These are phyloP conservation scores for Stenotaenia linearis DNA, from an alignment of 2,888 invertebrate species.

Conservation along the genomic window DNA sequence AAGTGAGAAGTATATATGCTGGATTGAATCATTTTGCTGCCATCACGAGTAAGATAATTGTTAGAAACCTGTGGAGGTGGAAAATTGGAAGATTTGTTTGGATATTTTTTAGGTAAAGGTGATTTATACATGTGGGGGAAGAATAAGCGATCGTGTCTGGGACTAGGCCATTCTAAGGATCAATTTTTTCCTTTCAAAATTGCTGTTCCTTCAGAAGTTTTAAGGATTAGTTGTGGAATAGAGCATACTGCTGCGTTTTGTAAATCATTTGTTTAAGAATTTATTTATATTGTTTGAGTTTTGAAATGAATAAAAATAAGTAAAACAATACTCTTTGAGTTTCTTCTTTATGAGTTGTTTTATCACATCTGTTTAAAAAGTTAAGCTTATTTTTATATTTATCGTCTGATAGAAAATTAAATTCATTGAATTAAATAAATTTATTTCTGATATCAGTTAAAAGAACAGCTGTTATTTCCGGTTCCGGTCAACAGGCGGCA, in stretches of 20 bases:
- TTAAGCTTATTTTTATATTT: too few relatives aligned
- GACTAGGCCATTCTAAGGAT: constrained; percentile 70
- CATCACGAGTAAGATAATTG: constrained; percentile 59
- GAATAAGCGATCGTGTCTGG: constrained; percentile 76
- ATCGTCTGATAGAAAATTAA: too few relatives aligned
- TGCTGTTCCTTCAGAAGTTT: constrained; percentile 30
- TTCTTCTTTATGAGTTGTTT: too few relatives aligned
- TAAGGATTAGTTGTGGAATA: constrained; percentile 32
- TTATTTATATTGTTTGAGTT: background rate
- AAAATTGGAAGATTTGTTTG: too few relatives aligned
- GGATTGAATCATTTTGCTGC: constrained; percentile 76
- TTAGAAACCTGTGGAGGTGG: background rate
- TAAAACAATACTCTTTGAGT: too few relatives aligned
- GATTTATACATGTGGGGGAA: constrained; percentile 89
- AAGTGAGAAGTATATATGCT: constrained; percentile 58
- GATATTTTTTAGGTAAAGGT: constrained; percentile 58
- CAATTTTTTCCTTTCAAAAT: constrained; percentile 72
- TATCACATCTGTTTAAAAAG: too few relatives aligned
- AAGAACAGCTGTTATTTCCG: background rate
- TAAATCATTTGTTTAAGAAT: background rate
- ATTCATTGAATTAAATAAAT: too few relatives aligned
- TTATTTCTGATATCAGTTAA: too few relatives aligned
- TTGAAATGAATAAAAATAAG: background rate
- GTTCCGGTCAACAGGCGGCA: background rate
- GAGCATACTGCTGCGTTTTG: constrained; percentile 34